Evolutionary conservation across 2,888 invertebrate species (phyloP).

Genomic region (Rugalucina vietnamica): DNA sequence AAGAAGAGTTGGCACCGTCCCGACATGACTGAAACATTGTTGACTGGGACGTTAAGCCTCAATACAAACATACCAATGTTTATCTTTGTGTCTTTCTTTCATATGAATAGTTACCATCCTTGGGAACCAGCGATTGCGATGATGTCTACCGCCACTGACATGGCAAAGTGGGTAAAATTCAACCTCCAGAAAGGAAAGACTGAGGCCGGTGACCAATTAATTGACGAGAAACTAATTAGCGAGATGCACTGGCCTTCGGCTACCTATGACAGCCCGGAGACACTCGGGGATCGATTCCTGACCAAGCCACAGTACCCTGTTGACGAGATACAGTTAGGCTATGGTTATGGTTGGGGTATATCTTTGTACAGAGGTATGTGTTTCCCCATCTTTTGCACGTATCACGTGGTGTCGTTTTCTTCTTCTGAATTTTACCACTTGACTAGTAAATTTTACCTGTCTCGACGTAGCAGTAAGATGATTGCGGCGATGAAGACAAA

Average conservation of each 20-base stretch:
- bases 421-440: too few relatives aligned
- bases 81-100: constrained; percentile 45
- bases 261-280: neutral
- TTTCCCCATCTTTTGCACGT: too few relatives aligned
- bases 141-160: constrained; percentile 74
- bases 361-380: constrained; percentile 73
- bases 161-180: constrained; percentile 77
- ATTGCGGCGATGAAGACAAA: too few relatives aligned
- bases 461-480: too few relatives aligned
- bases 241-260: constrained; percentile 6
- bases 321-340: constrained; percentile 55
- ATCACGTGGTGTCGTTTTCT: too few relatives aligned
- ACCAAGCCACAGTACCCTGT: constrained; percentile 63
- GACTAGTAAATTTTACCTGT: too few relatives aligned
- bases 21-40: too few relatives aligned
- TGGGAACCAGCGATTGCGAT: constrained; percentile 75
- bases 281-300: neutral
- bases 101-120: constrained; percentile 51
- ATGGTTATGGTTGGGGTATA: constrained; percentile 75
- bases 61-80: too few relatives aligned
- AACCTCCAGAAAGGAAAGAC: constrained; percentile 61
- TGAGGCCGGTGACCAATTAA: constrained; percentile 39
- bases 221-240: constrained; percentile 36
- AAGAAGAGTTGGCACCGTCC: too few relatives aligned
- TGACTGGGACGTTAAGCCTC: too few relatives aligned